phyloP scores from a whole-genome alignment of 2,888 invertebrate genomes.

The Coleophora deauratella region DNA sequence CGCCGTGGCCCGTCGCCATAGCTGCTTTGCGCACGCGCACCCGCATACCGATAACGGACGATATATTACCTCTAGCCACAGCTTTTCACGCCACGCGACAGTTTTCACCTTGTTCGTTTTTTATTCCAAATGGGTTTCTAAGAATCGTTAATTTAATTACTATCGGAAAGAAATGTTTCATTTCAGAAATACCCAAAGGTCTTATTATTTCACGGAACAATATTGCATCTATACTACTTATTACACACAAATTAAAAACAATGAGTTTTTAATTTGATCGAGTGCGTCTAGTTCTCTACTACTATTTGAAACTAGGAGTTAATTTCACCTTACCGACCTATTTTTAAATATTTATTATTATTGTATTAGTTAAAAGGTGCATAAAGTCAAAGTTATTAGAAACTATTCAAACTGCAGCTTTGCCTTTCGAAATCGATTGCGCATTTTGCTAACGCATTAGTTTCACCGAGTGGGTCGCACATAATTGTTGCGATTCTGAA shows the following conservation, averaged over 20 bases:
- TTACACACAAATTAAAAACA: no score
- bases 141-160: background rate
- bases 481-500: constrained; percentile 24
- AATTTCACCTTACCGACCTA: no score
- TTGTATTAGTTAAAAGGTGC: no score
- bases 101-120: constrained; percentile 63
- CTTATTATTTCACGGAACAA: no score
- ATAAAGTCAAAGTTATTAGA: no score
- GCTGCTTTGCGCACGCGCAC: constrained; percentile 53
- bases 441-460: constrained; percentile 56
- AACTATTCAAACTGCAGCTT: constrained; percentile 31
- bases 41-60: constrained; percentile 64
- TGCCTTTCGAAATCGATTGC: constrained; percentile 43
- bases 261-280: no score
- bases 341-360: no score
- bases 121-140: constrained; percentile 11
- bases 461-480: constrained; percentile 26
- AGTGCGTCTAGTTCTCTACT: no score
- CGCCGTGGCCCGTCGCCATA: constrained; percentile 32
- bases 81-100: constrained; percentile 53
- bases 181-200: no score
- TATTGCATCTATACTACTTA: no score
- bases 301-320: no score
- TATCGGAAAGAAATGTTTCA: no score
- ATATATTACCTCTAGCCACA: constrained; percentile 55